A percentile compares a stretch with the other conserved stretches of the same genome.
These are phyloP conservation scores for Telmatherina bonti DNA, from an alignment of 2,797 vertebrate genomes.

Conservation along the genomic window DNA sequence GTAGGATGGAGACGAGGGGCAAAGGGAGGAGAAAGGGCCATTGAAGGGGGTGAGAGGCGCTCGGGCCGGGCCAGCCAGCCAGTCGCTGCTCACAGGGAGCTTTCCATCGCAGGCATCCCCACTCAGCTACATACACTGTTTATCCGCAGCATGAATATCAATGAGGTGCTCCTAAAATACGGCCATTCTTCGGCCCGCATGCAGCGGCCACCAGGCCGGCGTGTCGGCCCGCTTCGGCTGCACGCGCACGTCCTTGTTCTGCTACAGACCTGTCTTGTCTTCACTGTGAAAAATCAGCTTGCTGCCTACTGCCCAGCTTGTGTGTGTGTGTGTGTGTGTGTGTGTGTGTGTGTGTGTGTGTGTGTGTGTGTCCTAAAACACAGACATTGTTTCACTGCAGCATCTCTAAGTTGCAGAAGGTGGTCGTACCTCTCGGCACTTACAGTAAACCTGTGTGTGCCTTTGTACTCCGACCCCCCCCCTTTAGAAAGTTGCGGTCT, in stretches of 20 bases:
- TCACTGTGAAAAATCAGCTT: conserved; percentile 78
- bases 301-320: conserved; percentile 73
- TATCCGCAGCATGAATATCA: conserved; percentile 83
- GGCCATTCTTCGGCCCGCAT: conserved; percentile 72
- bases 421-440: conserved; percentile 57
- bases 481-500: conserved; percentile 72
- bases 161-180: conserved; percentile 80
- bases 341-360: conserved; percentile 31
- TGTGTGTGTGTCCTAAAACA: conserved; percentile 34
- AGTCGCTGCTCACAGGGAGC: conserved; percentile 80
- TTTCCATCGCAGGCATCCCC: conserved; percentile 83
- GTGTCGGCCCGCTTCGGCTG: conserved; percentile 73
- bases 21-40: conserved; percentile 73
- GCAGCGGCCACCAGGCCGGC: conserved; percentile 73
- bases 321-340: conserved; percentile 38
- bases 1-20: conserved; percentile 75
- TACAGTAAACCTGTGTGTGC: conserved; percentile 74
- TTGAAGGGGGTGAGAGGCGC: conserved; percentile 78
- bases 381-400: conserved; percentile 43
- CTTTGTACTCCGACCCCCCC: conserved; percentile 60
- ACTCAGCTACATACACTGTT: conserved; percentile 84
- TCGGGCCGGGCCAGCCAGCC: conserved; percentile 74
- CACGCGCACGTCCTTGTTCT: conserved; percentile 77
- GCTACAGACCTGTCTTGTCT: conserved; percentile 82
- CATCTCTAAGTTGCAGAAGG: conserved; percentile 46